phyloP scores from a whole-genome alignment of 1,140 invertebrate genomes.

The Bombus breviceps region DNA sequence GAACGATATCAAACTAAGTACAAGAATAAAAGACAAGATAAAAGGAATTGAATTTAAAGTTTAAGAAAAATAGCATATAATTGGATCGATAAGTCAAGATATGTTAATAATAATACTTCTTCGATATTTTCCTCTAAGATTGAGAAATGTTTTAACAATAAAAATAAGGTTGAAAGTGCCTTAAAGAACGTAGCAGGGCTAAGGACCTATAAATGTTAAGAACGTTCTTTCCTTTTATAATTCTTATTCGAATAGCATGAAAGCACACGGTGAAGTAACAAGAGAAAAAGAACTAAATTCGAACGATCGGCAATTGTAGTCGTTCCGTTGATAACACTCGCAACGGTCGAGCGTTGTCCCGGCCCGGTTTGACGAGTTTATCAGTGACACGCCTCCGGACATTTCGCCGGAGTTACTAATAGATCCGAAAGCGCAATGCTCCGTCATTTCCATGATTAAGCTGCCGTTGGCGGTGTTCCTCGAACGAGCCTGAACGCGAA shows the following conservation, averaged over 20 bases:
- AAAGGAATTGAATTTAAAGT: too few species aligned
- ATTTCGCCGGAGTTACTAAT: slow-evolving; percentile 53
- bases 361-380: slow-evolving; percentile 38
- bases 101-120: neutral
- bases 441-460: slow-evolving; percentile 67
- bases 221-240: neutral
- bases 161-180: neutral
- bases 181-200: neutral
- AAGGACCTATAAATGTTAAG: neutral
- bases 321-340: slow-evolving; percentile 11
- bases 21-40: too few species aligned
- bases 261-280: neutral
- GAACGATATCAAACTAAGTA: too few species aligned
- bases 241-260: neutral
- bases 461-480: slow-evolving; percentile 53
- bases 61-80: too few species aligned
- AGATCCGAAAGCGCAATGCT: slow-evolving; percentile 57
- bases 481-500: slow-evolving; percentile 50
- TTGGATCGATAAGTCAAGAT: too few species aligned
- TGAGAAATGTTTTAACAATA: neutral
- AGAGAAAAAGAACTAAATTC: slow-evolving; percentile 1
- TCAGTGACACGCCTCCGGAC: slow-evolving; percentile 18
- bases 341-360: neutral
- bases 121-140: neutral
- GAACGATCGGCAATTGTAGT: neutral